Conservation (phyloP, 53 echinoderm and acorn worm genomes). For the Hippasteria phrygiana region DNA sequence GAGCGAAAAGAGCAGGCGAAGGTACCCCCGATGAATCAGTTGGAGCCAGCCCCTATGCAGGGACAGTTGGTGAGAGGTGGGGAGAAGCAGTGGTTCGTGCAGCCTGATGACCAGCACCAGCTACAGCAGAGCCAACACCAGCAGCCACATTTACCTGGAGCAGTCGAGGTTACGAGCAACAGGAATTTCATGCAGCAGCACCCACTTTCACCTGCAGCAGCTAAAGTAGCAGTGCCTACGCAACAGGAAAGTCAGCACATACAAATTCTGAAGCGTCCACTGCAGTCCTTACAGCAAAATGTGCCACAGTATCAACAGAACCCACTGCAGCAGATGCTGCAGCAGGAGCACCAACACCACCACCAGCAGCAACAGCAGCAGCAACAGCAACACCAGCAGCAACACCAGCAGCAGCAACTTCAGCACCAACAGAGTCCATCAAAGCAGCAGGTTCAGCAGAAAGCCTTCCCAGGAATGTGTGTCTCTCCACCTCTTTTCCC, state of each 20-base stretch:
- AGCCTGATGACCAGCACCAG: background rate
- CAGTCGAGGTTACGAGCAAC: too few species aligned
- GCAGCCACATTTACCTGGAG: background rate
- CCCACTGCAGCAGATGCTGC: background rate
- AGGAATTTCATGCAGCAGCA: background rate
- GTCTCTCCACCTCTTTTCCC: background rate
- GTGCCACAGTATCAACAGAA: conserved; percentile 2
- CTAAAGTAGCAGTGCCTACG: background rate
- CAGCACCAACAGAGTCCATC: conserved; percentile 16
- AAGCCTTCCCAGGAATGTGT: background rate
- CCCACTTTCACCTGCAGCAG: background rate
- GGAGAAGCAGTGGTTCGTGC: conserved; percentile 5
- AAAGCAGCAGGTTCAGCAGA: conserved; percentile 20
- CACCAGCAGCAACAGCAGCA: conserved; percentile 43
- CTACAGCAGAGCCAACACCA: conserved; percentile 25
- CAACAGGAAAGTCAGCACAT: background rate
- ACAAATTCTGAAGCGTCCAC: background rate
- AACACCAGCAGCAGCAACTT: conserved; percentile 26
- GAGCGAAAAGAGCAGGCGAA: background rate
- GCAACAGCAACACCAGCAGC: conserved; percentile 30
- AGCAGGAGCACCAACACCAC: conserved; percentile 24
- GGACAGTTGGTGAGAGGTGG: background rate
- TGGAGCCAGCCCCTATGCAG: background rate
- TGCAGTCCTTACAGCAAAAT: background rate
- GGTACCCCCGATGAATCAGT: background rate